These are phyloP conservation scores for Antechinus stuartii DNA, from an alignment of 2,113 vertebrate genomes.

Conservation along the genomic window DNA sequence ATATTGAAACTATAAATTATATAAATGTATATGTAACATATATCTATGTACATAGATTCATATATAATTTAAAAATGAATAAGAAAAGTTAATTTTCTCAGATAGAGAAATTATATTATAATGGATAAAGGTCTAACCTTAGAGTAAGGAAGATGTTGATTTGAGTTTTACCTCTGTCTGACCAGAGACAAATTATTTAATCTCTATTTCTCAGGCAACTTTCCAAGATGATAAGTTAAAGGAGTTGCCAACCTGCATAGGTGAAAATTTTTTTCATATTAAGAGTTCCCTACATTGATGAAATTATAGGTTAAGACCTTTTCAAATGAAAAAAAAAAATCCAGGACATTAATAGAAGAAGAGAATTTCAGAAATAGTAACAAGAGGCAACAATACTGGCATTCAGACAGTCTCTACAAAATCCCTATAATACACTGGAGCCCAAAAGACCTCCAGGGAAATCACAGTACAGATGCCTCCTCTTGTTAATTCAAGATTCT, in stretches of 20 bases:
- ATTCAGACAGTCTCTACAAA: not conserved
- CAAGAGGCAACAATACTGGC: not conserved
- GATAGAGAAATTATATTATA: not conserved
- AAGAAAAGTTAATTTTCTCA: not conserved
- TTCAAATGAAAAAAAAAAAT: not conserved
- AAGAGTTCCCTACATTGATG: not conserved
- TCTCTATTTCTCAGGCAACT: not conserved
- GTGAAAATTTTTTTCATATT: not conserved
- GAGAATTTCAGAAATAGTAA: not conserved
- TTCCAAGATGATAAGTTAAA: not conserved
- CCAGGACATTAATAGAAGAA: not conserved
- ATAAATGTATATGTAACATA: too few relatives aligned
- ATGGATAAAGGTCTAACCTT: not conserved
- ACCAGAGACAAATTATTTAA: not conserved
- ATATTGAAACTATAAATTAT: not conserved
- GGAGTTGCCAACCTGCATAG: not conserved
- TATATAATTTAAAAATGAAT: not conserved
- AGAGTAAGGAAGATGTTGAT: not conserved
- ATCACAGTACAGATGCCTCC: not conserved
- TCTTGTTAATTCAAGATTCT: not conserved
- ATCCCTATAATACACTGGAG: not conserved
- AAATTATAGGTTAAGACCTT: not conserved
- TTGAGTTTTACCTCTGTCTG: not conserved
- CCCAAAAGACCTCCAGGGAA: not conserved
- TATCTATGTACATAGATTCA: too few relatives aligned